Percentiles rank a stretch among this genome's conserved stretches.
These are phyloP conservation scores for Tiphia femorata DNA, from an alignment of 2,888 invertebrate species.

Conservation along the genomic window DNA sequence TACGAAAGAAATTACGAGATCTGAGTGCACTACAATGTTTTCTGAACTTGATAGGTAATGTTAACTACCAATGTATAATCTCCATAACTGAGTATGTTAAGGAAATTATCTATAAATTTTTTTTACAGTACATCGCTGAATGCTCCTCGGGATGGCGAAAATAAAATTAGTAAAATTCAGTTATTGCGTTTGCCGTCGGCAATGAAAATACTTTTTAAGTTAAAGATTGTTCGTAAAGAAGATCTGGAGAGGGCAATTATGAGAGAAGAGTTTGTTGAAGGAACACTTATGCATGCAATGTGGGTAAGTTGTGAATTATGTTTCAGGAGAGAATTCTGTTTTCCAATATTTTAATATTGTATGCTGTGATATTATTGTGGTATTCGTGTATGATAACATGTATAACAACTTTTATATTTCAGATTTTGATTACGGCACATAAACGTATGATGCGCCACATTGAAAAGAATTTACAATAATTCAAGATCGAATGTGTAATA, in stretches of 20 bases:
- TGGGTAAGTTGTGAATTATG: neutral
- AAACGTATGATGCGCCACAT: no score
- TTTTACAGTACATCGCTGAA: constrained; percentile 13
- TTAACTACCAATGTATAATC: neutral
- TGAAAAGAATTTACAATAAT: no score
- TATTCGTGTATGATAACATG: no score
- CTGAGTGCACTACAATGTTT: constrained; percentile 36
- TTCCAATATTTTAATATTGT: no score
- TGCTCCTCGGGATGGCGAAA: constrained; percentile 25
- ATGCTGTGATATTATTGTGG: no score
- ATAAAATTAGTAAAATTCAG: constrained; percentile 23
- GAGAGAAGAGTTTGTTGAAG: neutral
- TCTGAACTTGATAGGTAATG: constrained; percentile 41
- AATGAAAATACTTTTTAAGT: constrained; percentile 36
- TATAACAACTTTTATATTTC: no score
- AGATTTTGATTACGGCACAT: no score
- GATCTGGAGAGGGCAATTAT: constrained; percentile 9
- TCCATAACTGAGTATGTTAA: neutral
- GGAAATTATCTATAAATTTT: neutral
- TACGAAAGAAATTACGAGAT: constrained; percentile 34
- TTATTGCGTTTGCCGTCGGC: constrained; percentile 42
- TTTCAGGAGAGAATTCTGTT: no score
- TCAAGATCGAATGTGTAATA: no score
- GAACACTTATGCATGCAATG: constrained; percentile 5
- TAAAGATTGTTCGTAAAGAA: constrained; percentile 22